Percentiles rank a stretch among this genome's conserved stretches.
Evolutionary conservation across 1,140 invertebrate genomes (phyloP).

Genomic region (Oedothorax gibbosus): DNA sequence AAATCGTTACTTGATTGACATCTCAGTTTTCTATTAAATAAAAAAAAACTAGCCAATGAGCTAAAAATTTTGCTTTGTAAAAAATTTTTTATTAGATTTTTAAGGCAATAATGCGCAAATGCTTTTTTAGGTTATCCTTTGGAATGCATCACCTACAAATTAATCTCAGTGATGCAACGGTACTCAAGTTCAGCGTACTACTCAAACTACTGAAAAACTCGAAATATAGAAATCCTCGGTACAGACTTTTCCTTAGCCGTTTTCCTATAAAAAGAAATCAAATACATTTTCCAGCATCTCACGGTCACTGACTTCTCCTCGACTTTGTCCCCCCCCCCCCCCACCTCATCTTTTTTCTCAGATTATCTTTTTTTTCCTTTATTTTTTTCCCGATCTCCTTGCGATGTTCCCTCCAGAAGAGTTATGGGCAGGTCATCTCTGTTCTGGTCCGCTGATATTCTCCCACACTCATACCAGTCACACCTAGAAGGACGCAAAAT

Average conservation of each 20-base stretch:
- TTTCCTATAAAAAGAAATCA: background rate
- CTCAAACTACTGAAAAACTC: no score
- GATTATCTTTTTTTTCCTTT: conserved; percentile 19
- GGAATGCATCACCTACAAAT: background rate
- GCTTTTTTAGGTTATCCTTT: background rate
- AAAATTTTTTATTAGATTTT: no score
- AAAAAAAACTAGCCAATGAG: no score
- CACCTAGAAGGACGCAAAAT: conserved; percentile 6
- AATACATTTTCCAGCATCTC: conserved; percentile 25
- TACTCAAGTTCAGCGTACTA: no score
- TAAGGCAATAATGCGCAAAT: background rate
- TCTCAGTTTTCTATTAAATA: no score
- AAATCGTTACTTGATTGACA: no score
- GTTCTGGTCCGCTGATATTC: conserved; percentile 41
- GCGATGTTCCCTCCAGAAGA: background rate
- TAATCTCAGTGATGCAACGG: no score
- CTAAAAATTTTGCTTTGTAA: no score
- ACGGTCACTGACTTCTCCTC: conserved; percentile 38
- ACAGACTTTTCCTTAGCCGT: no score
- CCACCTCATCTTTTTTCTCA: background rate
- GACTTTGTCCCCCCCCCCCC: conserved; percentile 27
- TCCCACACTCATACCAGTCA: conserved; percentile 42
- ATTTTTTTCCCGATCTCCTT: background rate
- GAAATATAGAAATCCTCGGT: no score
- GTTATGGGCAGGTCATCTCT: conserved; percentile 43